Evolutionary conservation across 2,113 vertebrate species (phyloP), one percentile per base, ranked within the genome.

Genomic region (Hippolais icterina): DNA sequence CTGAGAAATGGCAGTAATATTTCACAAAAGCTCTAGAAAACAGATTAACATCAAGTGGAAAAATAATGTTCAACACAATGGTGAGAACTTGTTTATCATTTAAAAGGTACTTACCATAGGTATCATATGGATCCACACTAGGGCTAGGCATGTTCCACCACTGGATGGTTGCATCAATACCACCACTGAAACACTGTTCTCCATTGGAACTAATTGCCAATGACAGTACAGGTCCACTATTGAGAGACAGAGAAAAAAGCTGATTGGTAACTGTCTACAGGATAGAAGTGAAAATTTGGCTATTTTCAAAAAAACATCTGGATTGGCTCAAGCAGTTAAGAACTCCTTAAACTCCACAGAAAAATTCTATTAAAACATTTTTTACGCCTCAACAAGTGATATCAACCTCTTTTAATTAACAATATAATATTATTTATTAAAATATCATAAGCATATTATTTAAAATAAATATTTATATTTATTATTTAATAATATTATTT

Each of bases 61-160:
- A 95, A 89, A 11, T 6, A 27, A 64, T 5, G 6, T 42, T 57
- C 18, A 91, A 83, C 35, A 72, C 21, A 69, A 22, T 0, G 1
- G 19, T 33, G 22, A 6, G 7, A 33, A 50, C 12, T 4, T 74
- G 15, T 39, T 83, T 50, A 41, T 27, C 35, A 66, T 88, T 92
- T 28, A 35, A 49, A 82, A 68, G 44, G 35, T 65, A 80, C 97
- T 96, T 96, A 99, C 99, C 99, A 71, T 99, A 99, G 71, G 99
- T 99, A 96, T 99, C 99, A 96, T 99, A 99, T 12, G 99, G 99
- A 98, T 99, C 99, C 63, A 99, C 99, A 7, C 98, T 99, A 56
- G 99, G 99, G 96, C 99, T 98, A 90, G 99, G 99, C 98, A 99
- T 99, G 96, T 99, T 99, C 99, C 99, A 99, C 98, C 99, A 99